Conservation (phyloP, 2,113 vertebrate species). For the Hirundichthys speculiger region DNA sequence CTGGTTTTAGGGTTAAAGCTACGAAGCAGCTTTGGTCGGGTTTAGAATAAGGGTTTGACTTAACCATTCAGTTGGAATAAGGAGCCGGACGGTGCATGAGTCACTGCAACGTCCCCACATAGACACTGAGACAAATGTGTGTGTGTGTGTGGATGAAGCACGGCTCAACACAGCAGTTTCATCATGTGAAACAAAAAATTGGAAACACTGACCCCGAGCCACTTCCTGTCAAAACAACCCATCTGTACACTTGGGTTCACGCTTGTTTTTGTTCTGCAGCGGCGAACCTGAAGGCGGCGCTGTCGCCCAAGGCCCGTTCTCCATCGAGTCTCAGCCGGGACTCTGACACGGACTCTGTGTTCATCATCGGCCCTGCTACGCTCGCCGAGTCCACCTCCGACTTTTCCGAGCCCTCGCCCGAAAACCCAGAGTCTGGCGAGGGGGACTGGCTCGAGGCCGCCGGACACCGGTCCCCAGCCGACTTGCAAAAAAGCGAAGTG, state of each 20-base stretch:
- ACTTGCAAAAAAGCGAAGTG: conserved; percentile 8
- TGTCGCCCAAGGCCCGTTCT: conserved; percentile 44
- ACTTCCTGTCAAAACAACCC: too few relatives aligned
- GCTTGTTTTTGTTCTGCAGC: conserved; percentile 42
- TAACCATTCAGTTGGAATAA: too few relatives aligned
- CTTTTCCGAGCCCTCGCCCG: conserved; percentile 6
- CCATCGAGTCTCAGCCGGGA: conserved; percentile 16
- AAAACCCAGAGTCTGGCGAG: conserved; percentile 25
- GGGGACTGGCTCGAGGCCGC: conserved; percentile 22
- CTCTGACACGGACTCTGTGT: conserved; percentile 41
- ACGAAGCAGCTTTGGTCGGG: too few relatives aligned
- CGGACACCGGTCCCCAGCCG: conserved; percentile 17
- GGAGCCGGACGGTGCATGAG: too few relatives aligned
- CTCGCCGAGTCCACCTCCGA: conserved; percentile 14
- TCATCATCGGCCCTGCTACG: conserved; percentile 18
- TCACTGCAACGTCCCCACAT: too few relatives aligned
- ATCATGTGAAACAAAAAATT: too few relatives aligned
- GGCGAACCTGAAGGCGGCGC: conserved; percentile 64
- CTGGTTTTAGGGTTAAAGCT: too few relatives aligned
- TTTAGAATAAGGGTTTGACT: too few relatives aligned
- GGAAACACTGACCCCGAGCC: too few relatives aligned
- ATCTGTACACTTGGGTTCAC: neutral
- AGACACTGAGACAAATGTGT: too few relatives aligned
- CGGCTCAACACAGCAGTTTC: too few relatives aligned
- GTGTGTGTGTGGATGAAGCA: too few relatives aligned